These are phyloP conservation scores for Erynnis tages DNA, from an alignment of 2,888 invertebrate species.

Conservation along the genomic window DNA sequence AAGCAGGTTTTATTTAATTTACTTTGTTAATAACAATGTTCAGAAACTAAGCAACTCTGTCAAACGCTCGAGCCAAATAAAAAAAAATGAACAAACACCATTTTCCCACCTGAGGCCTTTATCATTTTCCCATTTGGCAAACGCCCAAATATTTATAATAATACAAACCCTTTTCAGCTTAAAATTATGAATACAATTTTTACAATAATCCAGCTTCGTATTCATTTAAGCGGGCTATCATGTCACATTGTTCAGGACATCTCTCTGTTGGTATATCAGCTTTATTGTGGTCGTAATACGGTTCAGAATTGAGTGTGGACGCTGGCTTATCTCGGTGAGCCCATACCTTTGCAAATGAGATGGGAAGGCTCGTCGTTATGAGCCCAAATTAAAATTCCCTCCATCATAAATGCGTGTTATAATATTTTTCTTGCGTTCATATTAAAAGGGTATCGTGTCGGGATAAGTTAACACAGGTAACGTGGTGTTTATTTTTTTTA, in stretches of 20 bases:
- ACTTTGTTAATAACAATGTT: too few relatives aligned
- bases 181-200: slow-evolving; percentile 26
- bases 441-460: slow-evolving; percentile 24
- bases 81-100: not conserved
- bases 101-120: not conserved
- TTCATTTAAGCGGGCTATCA: slow-evolving; percentile 24
- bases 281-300: not conserved
- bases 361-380: slow-evolving; percentile 25
- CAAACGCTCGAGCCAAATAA: not conserved
- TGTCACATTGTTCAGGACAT: slow-evolving; percentile 15
- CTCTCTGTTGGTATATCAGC: not conserved
- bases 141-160: slow-evolving; percentile 7
- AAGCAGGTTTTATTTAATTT: too few relatives aligned
- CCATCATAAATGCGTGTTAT: slow-evolving; percentile 29
- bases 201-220: slow-evolving; percentile 25
- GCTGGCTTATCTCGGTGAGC: slow-evolving; percentile 23
- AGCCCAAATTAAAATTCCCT: slow-evolving; percentile 26
- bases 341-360: slow-evolving; percentile 28
- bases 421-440: slow-evolving; percentile 27
- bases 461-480: slow-evolving; percentile 18
- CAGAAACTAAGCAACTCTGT: not conserved
- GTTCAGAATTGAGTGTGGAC: slow-evolving; percentile 1
- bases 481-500: slow-evolving; percentile 10
- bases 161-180: slow-evolving; percentile 12
- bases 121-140: slow-evolving; percentile 6